These are phyloP conservation scores for Micromussa lordhowensis DNA, from an alignment of 92 coral and sea anemone genomes.

Conservation along the genomic window DNA sequence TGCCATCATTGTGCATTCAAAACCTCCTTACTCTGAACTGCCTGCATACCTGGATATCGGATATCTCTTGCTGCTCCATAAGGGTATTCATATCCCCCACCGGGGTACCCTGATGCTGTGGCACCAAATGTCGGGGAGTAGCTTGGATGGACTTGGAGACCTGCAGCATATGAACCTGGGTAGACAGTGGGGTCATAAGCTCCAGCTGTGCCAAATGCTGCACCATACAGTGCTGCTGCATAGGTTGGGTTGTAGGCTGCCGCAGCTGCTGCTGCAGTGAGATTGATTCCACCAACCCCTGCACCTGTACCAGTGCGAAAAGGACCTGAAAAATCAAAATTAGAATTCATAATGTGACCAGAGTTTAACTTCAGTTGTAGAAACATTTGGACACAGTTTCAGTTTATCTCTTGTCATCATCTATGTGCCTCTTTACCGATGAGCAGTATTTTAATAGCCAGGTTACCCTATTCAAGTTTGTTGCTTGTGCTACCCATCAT, in stretches of 20 bases:
- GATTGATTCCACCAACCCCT: conserved; percentile 69
- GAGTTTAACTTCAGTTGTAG: neutral
- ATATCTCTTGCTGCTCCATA: conserved; percentile 78
- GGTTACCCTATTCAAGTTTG: no score
- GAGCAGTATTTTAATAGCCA: no score
- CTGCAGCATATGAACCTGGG: conserved; percentile 69
- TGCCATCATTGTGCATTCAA: conserved; percentile 64
- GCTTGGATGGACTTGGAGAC: conserved; percentile 74
- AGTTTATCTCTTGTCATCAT: no score
- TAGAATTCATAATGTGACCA: neutral
- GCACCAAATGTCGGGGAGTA: conserved; percentile 79
- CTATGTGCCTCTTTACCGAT: no score
- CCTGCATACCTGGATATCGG: conserved; percentile 91
- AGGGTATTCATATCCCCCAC: conserved; percentile 75
- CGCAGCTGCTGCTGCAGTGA: conserved; percentile 57
- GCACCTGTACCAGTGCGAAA: conserved; percentile 71
- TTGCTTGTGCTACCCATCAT: no score
- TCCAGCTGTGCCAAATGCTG: conserved; percentile 79
- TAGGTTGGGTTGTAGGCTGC: conserved; percentile 79
- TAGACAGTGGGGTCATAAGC: conserved; percentile 86
- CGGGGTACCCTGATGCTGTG: conserved; percentile 67
- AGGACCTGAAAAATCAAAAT: conserved; percentile 59
- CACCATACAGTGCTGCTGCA: conserved; percentile 81
- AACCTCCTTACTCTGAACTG: conserved; percentile 70
- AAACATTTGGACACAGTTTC: no score